Evolutionary conservation across 2,797 vertebrate genomes (phyloP), one percentile per base, ranked within the genome.

Genomic region (Xenopus petersii): DNA sequence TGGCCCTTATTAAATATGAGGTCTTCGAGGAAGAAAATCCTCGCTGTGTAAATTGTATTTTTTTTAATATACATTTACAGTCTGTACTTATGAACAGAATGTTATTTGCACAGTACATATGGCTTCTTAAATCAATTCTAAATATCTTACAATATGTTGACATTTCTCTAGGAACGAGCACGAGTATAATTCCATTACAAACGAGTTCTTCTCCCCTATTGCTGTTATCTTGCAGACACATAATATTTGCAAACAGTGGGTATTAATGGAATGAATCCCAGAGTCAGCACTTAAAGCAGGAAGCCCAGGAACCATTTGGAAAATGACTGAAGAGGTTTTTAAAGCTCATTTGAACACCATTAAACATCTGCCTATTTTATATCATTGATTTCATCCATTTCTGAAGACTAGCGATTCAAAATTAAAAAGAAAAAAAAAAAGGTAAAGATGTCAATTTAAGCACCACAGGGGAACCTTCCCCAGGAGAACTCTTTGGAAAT

Each of bases 311-410:
- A 87, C 83, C 67, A 86, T 89, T 89, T 92, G 83, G 80, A 79
- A 51, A 82, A 84, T 85, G 93, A 89, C 90, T 80, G 65, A 89
- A 91, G 89, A 89, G 86, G 89, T 87, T 87, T 89, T 90, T 84
- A 86, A 88, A 93, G 91, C 86, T 89, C 91, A 91, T 93, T 88
- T 92, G 88, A 87, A 90, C 81, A 87, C 90, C 87, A 90, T 90
- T 92, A 90, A 91, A 93, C 95, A 96, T 94, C 94, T 97, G 95
- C 89, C 80, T 88, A 90, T 91, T 89, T 88, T 87, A 88, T 87
- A 87, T 85, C 82, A 88, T 74, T 89, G 89, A 90, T 92, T 91
- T 88, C 85, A 89, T 91, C 88, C 85, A 83, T 88, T 92, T 86
- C 80, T 81, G 86, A 88, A 89, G 84, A 87, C 70, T 83, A 65